These are phyloP conservation scores for Iphiclides podalirius DNA, from an alignment of 2,888 invertebrate species.

Conservation along the genomic window DNA sequence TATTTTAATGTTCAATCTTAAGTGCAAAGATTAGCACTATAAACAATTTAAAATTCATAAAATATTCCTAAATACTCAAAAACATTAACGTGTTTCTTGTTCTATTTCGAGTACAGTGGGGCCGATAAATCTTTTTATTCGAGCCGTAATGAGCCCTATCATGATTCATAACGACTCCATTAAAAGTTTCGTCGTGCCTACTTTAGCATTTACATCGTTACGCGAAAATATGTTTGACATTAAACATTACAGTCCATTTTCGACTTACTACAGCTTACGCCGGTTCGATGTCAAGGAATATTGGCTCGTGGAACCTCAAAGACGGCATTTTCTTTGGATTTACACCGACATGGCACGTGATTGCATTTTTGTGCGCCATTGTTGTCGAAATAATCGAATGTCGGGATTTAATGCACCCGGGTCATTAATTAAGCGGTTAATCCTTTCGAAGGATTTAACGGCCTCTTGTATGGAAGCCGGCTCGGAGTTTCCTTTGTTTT, in stretches of 20 bases:
- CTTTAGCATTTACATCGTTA: not conserved
- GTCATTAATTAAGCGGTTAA: conserved; percentile 41
- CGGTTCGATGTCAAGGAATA: conserved; percentile 2
- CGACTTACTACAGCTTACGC: not conserved
- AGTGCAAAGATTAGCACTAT: no score
- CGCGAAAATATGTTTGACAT: conserved; percentile 9
- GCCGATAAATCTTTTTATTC: not conserved
- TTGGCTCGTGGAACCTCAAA: conserved; percentile 43
- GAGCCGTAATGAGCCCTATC: conserved; percentile 21
- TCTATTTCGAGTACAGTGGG: conserved; percentile 15
- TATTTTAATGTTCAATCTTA: no score
- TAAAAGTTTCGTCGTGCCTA: conserved; percentile 48
- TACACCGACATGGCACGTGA: conserved; percentile 68
- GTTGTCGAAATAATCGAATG: conserved; percentile 50
- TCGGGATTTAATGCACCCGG: conserved; percentile 44
- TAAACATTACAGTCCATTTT: conserved; percentile 25
- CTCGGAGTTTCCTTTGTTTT: no score
- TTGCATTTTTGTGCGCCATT: conserved; percentile 62
- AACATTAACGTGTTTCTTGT: no score
- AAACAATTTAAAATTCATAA: no score
- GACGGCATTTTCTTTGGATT: conserved; percentile 66
- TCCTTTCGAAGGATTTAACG: not conserved
- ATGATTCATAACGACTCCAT: conserved; percentile 58
- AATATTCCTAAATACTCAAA: no score
- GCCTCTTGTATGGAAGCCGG: no score